phyloP scores from a whole-genome alignment of 2,888 invertebrate species.

The Eretmocerus hayati region DNA sequence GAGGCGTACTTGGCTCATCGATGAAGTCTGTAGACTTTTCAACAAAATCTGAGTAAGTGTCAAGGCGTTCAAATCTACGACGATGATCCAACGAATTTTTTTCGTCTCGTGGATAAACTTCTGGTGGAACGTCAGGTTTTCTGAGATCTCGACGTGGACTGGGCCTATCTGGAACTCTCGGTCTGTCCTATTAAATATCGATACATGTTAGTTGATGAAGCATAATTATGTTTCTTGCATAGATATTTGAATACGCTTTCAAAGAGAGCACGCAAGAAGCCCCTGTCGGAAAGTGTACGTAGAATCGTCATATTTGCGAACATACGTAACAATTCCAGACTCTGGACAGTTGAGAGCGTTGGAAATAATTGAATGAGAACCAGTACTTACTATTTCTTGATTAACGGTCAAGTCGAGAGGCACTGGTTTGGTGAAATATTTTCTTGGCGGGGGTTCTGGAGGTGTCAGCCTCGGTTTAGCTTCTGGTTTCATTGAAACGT shows the following conservation, averaged over 20 bases:
- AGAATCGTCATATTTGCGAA: too few species aligned
- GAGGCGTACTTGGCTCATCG: slow-evolving; percentile 27
- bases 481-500: slow-evolving; percentile 37
- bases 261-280: too few species aligned
- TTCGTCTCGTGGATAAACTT: slow-evolving; percentile 9
- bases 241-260: too few species aligned
- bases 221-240: too few species aligned
- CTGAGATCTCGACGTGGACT: slow-evolving; percentile 25
- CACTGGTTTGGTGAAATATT: slow-evolving; percentile 40
- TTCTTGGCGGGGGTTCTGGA: slow-evolving; percentile 50
- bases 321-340: too few species aligned
- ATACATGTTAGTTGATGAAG: slow-evolving; percentile 8
- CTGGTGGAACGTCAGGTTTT: slow-evolving; percentile 13
- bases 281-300: too few species aligned
- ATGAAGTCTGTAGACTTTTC: slow-evolving; percentile 36
- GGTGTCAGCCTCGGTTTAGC: slow-evolving; percentile 44
- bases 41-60: slow-evolving; percentile 30
- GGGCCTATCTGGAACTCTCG: slow-evolving; percentile 26
- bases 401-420: slow-evolving; percentile 24
- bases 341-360: too few species aligned
- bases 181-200: slow-evolving; percentile 25
- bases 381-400: neutral
- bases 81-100: slow-evolving; percentile 1
- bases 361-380: too few species aligned
- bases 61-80: slow-evolving; percentile 28